A percentile compares a stretch with the other conserved stretches of the same genome.
These are phyloP conservation scores for Scortum barcoo DNA, from an alignment of 2,113 vertebrate genomes.

Conservation along the genomic window DNA sequence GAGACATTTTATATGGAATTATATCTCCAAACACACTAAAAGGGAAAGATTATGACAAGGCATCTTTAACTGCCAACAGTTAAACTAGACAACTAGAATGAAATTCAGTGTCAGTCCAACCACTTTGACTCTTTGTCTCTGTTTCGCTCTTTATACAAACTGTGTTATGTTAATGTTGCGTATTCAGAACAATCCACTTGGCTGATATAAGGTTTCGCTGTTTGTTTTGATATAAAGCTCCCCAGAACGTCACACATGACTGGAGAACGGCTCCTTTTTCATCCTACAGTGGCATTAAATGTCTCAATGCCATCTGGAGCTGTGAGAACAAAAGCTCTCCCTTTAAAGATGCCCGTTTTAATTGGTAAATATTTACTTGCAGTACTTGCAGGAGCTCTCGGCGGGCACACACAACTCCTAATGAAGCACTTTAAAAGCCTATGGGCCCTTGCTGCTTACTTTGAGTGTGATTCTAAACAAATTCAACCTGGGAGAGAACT, in stretches of 20 bases:
- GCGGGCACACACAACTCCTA: constrained; percentile 55
- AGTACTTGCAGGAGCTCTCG: constrained; percentile 68
- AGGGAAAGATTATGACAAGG: not conserved
- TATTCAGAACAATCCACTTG: constrained; percentile 33
- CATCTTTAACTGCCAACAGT: not conserved
- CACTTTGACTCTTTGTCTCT: constrained; percentile 5
- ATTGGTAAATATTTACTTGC: constrained; percentile 82
- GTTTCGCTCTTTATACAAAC: constrained; percentile 7
- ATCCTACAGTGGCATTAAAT: constrained; percentile 72
- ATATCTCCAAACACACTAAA: not conserved
- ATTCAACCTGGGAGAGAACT: constrained; percentile 66
- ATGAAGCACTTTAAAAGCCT: constrained; percentile 67
- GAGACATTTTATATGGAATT: not conserved
- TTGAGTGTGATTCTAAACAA: constrained; percentile 67
- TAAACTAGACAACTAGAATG: not conserved
- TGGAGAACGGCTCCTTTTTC: constrained; percentile 57
- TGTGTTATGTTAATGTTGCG: constrained; percentile 30
- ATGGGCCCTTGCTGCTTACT: constrained; percentile 56
- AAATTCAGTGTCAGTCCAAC: not conserved
- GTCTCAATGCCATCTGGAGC: constrained; percentile 79
- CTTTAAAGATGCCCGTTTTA: constrained; percentile 74
- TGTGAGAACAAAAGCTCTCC: constrained; percentile 36
- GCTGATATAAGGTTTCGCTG: constrained; percentile 51
- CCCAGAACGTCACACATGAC: constrained; percentile 46
- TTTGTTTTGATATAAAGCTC: constrained; percentile 67